Evolutionary conservation across 2,888 invertebrate species (phyloP).

Genomic region (Aspidiotus destructor): DNA sequence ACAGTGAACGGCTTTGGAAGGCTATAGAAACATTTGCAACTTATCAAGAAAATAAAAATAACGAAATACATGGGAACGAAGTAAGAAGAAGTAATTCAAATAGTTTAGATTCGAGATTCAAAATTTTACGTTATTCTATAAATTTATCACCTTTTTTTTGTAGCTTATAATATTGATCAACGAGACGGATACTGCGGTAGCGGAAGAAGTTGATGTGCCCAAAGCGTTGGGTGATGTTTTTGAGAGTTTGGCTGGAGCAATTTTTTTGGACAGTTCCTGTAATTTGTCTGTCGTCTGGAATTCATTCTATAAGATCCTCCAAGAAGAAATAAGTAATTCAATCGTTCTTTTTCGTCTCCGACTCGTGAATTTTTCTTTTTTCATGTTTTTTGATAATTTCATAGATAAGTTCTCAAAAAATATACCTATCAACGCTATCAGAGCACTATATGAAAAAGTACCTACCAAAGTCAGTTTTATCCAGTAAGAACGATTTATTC

Average conservation of each 20-base stretch:
- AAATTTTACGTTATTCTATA: background rate
- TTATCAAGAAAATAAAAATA: conserved; percentile 52
- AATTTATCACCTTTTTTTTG: conserved; percentile 40
- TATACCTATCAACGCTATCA: conserved; percentile 81
- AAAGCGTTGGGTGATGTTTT: conserved; percentile 87
- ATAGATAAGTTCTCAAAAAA: conserved; percentile 62
- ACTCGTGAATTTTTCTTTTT: background rate
- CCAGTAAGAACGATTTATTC: background rate
- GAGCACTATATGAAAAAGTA: conserved; percentile 72
- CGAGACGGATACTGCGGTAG: conserved; percentile 54
- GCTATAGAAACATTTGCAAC: conserved; percentile 54
- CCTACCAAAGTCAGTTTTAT: conserved; percentile 58
- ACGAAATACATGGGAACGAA: conserved; percentile 54
- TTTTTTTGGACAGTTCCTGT: conserved; percentile 75
- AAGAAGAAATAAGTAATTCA: conserved; percentile 60
- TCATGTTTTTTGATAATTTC: conserved; percentile 1
- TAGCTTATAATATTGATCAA: conserved; percentile 49
- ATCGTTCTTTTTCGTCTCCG: background rate
- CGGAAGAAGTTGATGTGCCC: conserved; percentile 80
- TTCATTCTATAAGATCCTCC: conserved; percentile 69
- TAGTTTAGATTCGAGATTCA: background rate
- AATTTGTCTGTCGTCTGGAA: conserved; percentile 65
- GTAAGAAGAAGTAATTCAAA: conserved; percentile 41
- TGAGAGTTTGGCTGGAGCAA: conserved; percentile 82
- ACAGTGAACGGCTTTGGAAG: conserved; percentile 47